A percentile compares a stretch with the other conserved stretches of the same genome.
Conservation (phyloP, 2,797 vertebrate species). For the Clarias pachynema region DNA sequence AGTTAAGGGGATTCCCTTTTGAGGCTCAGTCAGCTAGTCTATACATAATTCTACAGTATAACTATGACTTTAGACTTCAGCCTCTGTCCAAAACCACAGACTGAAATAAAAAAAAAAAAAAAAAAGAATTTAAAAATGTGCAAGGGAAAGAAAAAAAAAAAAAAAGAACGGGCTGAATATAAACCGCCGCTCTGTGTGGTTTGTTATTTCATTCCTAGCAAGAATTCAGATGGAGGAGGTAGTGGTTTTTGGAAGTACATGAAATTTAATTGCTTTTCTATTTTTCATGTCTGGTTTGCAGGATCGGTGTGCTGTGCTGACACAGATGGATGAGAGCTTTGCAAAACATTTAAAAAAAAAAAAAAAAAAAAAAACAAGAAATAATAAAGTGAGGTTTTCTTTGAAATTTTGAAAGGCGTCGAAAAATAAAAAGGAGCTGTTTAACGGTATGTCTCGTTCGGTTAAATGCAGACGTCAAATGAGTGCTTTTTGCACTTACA, state of each 20-base stretch:
- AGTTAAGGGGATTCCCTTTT: slow-evolving; percentile 59
- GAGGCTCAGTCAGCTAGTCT: slow-evolving; percentile 60
- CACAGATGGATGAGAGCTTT: slow-evolving; percentile 35
- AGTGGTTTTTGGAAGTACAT: slow-evolving; percentile 58
- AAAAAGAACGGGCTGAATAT: slow-evolving; percentile 66
- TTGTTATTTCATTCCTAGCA: slow-evolving; percentile 70
- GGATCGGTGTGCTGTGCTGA: slow-evolving; percentile 47
- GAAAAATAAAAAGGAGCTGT: background rate
- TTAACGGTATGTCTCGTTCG: background rate
- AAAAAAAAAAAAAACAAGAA: background rate
- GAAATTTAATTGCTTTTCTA: slow-evolving; percentile 63
- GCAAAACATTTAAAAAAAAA: background rate
- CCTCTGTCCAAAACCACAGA: slow-evolving; percentile 62
- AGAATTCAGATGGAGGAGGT: slow-evolving; percentile 62
- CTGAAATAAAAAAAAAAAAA: slow-evolving; percentile 60
- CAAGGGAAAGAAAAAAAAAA: slow-evolving; percentile 66
- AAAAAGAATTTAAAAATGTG: slow-evolving; percentile 67
- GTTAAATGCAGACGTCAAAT: background rate
- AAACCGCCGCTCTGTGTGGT: slow-evolving; percentile 72
- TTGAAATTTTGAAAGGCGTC: background rate
- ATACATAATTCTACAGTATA: slow-evolving; percentile 66
- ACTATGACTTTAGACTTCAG: slow-evolving; percentile 64
- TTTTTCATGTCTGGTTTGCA: slow-evolving; percentile 53
- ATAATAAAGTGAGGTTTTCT: slow-evolving; percentile 4
- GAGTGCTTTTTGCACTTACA: slow-evolving; percentile 32